Evolutionary conservation across 2,888 invertebrate species (phyloP), one percentile per base, ranked within the genome.

Genomic region (Calliopum simillimum): DNA sequence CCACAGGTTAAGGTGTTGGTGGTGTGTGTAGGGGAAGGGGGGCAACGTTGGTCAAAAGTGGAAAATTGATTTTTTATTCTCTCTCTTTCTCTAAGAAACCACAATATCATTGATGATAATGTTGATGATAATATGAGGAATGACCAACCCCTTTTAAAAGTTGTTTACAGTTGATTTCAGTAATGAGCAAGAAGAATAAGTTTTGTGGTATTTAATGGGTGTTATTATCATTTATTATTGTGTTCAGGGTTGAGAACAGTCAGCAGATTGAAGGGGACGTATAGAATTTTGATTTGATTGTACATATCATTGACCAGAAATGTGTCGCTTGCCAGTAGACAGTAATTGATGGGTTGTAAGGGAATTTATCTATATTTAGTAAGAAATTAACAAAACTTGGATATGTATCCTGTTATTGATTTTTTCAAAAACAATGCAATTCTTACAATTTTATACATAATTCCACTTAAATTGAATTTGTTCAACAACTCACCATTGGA

Each of bases 101-200:
- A 66, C 19, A 56, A 44, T 43, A 51, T 58, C 33, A 65, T 33
- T 49, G 55, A 69, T 67, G 67, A 21, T 59, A 46, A 68, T 49
- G 62, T 66, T 16, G 66, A 64, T 65, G 67, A 65, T 71, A 58
- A 73, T 68, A 68, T n/a, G 21, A 44, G 44, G 49, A 67, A 68
- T 73, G 71, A 49, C 69, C 68, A 62, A 61, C 62, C 43, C 23
- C 25, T 62, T 47, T 33, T 33, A 33, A 33, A 33, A 33, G 33
- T 33, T 46, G 19, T 62, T 25, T 47, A 3, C 12, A 25, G n/a
- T 12, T 23, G 6, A 33, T 8, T 56, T 12, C 14, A n/a, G 13
- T 56, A 56, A 33, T 56, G 21, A 25, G 3, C 14, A 12, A 33
- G 56, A 56, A 21, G 33, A 12, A 33, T 23, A 56, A 21, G 33